Evolutionary conservation across 2,888 invertebrate species (phyloP).

Genomic region (Penaeus monodon): DNA sequence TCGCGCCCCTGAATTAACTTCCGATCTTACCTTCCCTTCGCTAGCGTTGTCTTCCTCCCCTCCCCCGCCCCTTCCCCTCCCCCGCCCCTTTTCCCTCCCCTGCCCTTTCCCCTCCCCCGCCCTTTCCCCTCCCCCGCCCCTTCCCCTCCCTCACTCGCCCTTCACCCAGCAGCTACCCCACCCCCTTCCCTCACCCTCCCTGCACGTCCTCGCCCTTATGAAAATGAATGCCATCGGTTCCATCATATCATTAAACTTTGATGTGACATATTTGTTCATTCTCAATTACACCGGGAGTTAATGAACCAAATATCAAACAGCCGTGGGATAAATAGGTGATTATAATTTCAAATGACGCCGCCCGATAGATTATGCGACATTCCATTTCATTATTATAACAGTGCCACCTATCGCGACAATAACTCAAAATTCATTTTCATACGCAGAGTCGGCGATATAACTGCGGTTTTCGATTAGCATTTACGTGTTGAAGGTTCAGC

Average conservation of each 20-base stretch:
- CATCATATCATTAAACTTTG: constrained; percentile 46
- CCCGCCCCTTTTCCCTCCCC: neutral
- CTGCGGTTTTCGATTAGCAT: too few relatives aligned
- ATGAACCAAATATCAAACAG: constrained; percentile 14
- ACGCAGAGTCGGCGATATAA: too few relatives aligned
- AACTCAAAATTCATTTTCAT: constrained; percentile 4
- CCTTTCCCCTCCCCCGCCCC: neutral
- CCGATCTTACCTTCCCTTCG: neutral
- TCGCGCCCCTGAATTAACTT: neutral
- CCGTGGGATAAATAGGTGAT: constrained; percentile 4
- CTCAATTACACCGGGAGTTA: constrained; percentile 12
- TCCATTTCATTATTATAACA: neutral
- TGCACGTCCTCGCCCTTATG: neutral
- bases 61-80: neutral
- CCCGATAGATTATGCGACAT: neutral
- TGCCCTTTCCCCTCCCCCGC: neutral
- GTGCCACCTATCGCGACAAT: neutral
- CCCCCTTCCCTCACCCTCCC: neutral
- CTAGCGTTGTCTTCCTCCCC: neutral
- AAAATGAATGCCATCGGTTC: neutral
- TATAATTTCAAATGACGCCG: constrained; percentile 1
- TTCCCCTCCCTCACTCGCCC: neutral
- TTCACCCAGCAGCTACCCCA: neutral
- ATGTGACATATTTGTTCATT: neutral
- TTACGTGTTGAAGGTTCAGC: too few relatives aligned